Conservation (phyloP, 2,888 invertebrate genomes). For the Liodrosophila aerea region DNA sequence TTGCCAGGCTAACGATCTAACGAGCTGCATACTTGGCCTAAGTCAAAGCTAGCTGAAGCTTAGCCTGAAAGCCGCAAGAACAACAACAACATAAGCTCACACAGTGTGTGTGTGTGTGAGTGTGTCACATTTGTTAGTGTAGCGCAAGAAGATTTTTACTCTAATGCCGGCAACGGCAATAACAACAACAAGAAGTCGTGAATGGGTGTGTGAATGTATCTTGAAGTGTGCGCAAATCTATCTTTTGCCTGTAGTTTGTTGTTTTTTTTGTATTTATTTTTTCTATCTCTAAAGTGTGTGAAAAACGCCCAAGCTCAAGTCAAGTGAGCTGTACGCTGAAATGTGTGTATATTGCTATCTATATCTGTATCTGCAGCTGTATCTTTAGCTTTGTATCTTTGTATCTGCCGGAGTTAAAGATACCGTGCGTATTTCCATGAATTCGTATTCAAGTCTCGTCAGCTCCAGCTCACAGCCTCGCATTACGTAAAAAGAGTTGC, state of each 20-base stretch:
- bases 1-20: background rate
- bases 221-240: conserved; percentile 52
- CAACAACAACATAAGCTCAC: conserved; percentile 33
- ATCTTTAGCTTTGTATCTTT: conserved; percentile 10
- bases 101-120: background rate
- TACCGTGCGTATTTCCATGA: conserved; percentile 8
- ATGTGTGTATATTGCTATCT: conserved; percentile 25
- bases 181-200: conserved; percentile 16
- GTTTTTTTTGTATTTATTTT: conserved; percentile 8
- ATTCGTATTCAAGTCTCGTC: conserved; percentile 11
- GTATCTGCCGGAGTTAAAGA: conserved; percentile 12
- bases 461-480: conserved; percentile 9
- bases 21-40: conserved; percentile 13
- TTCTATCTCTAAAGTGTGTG: conserved; percentile 51
- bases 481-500: conserved; percentile 9
- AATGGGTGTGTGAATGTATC: conserved; percentile 69
- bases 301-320: conserved; percentile 67
- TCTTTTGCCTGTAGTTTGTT: conserved; percentile 10
- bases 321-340: conserved; percentile 27
- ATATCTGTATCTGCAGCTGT: conserved; percentile 16
- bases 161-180: conserved; percentile 25
- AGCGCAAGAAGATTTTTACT: conserved; percentile 40
- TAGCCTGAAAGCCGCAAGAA: conserved; percentile 34
- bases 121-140: conserved; percentile 39
- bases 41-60: conserved; percentile 13